Percentiles rank a stretch among this genome's conserved stretches.
Conservation (phyloP, 2,113 vertebrate species). For the Anarhynchus alexandrinus region DNA sequence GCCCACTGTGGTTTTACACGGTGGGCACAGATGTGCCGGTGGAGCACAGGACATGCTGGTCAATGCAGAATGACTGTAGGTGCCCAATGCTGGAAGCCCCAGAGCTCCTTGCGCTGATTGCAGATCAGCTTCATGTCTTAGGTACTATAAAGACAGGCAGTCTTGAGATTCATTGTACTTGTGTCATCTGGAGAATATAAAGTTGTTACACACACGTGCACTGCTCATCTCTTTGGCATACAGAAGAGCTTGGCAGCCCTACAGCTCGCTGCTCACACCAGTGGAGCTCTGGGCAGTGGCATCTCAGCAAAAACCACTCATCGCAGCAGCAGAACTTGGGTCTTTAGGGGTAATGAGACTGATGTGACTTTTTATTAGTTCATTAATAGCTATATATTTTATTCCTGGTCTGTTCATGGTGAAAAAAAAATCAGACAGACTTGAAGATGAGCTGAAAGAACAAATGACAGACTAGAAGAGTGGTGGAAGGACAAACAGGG, state of each 20-base stretch:
- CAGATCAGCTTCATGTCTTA: neutral
- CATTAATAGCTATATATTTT: neutral
- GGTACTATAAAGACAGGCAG: neutral
- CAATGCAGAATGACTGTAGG: neutral
- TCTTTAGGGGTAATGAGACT: neutral
- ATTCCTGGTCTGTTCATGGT: neutral
- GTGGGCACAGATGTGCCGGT: neutral
- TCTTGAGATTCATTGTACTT: no score
- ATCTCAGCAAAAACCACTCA: neutral
- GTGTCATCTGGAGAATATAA: neutral
- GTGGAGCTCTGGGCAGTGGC: neutral
- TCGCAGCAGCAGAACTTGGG: neutral
- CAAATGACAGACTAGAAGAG: neutral
- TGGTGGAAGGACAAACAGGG: neutral
- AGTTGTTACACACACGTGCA: no score
- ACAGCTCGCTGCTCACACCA: neutral
- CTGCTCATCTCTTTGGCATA: neutral
- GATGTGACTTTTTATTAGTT: neutral
- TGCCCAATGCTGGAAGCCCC: neutral
- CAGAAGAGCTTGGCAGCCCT: neutral
- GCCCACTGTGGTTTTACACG: neutral
- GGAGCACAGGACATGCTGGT: neutral
- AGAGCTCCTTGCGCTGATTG: rapidly evolving
- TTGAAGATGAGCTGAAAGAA: neutral
- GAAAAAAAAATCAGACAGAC: neutral